Conservation (phyloP, 2,113 vertebrate species). For the Scomber scombrus region DNA sequence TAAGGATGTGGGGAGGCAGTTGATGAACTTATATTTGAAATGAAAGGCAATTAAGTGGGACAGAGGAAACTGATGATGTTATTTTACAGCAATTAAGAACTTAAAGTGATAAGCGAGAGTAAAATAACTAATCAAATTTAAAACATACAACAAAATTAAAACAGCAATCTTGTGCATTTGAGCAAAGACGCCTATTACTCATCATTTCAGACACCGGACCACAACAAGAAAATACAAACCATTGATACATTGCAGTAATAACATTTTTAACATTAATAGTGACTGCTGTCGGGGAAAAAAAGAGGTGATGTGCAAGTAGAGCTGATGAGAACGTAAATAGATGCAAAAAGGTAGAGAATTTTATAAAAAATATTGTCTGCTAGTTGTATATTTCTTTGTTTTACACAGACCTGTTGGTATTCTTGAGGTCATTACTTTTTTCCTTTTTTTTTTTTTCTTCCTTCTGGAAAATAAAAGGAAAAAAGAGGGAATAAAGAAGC, state of each 20-base stretch:
- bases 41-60: conserved; percentile 58
- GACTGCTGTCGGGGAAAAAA: conserved; percentile 10
- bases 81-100: conserved; percentile 58
- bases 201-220: conserved; percentile 68
- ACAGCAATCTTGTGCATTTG: conserved; percentile 38
- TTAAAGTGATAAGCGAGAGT: conserved; percentile 38
- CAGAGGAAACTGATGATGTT: conserved; percentile 16
- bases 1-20: conserved; percentile 46
- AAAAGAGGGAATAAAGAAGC: neutral
- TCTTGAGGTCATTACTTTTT: neutral
- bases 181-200: conserved; percentile 36
- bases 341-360: conserved; percentile 13
- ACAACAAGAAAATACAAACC: conserved; percentile 71
- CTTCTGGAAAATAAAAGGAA: neutral
- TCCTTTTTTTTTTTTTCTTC: neutral
- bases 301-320: conserved; percentile 22
- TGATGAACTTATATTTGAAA: conserved; percentile 44
- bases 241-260: conserved; percentile 27
- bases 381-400: neutral
- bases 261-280: conserved; percentile 68
- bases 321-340: conserved; percentile 18
- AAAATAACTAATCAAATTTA: conserved; percentile 50
- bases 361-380: conserved; percentile 57
- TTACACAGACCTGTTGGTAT: neutral
- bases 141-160: conserved; percentile 56